Evolutionary conservation across 1,140 invertebrate genomes (phyloP), one percentile per base, ranked within the genome.

Genomic region (Halesus radiatus): DNA sequence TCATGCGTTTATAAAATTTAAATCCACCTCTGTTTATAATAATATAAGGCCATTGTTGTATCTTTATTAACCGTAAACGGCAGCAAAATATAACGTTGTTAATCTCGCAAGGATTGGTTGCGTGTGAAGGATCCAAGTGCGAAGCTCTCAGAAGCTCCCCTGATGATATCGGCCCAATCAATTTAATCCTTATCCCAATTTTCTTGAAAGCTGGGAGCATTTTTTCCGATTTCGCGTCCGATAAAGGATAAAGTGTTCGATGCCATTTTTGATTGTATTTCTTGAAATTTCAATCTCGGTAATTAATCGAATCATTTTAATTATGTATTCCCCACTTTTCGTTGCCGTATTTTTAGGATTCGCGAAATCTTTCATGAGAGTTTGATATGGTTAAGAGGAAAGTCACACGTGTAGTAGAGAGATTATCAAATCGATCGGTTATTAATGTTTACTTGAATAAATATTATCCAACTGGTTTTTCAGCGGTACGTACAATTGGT

Each of bases 121-220:
- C 56, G 56, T 60, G 56, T 60, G 56, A 60, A 60, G 18, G 18
- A 23, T 60, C 37, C 10, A 22, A 18, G 56, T 60, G 18, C 23
- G 16, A 22, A 60, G 56, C 23, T 23, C 18, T 23, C 56, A 23
- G 56, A 20, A 60, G 18, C 56, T 22, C 13, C 23, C 13, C 56
- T 23, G 56, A 23, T 20, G 56, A 60, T 60, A 20, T 60, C 23
- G 15, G 23, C 18, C 7, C 23, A 60, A 60, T 20, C n/a, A 23
- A 20, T 20, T 60, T 23, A 60, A 60, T 60, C 23, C 23, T 20
- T 60, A 20, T 60, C 56, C 56, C 18, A 23, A 18, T 20, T 60
- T 60, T 23, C 20, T 60, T 60, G 23, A 60, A 60, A 60, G 56
- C 56, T 60, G 56, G 56, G 15, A 60, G 56, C 56, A 23, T 60